Conservation (phyloP, 1,140 invertebrate species). For the Ptiloglossa arizonensis region DNA sequence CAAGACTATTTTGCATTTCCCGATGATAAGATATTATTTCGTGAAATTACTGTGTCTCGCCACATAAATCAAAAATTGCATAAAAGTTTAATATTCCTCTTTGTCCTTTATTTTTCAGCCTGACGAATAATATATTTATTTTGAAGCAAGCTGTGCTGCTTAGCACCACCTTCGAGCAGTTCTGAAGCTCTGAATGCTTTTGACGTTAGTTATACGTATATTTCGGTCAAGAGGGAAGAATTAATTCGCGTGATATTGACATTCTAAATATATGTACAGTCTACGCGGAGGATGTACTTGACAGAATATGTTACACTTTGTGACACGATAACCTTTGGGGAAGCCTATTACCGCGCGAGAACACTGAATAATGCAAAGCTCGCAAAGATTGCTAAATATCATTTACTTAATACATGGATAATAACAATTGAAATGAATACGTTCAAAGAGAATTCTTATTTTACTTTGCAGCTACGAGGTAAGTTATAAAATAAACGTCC, state of each 20-base stretch:
- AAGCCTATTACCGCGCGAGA: background rate
- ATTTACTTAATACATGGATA: slow-evolving; percentile 38
- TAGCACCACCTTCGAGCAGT: no score
- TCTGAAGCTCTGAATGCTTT: no score
- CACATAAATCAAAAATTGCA: no score
- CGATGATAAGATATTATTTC: no score
- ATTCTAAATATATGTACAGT: slow-evolving; percentile 3
- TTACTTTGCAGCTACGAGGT: background rate
- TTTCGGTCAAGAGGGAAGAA: background rate
- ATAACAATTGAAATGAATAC: slow-evolving; percentile 4
- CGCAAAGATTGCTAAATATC: slow-evolving; percentile 9
- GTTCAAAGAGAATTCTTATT: slow-evolving; percentile 12
- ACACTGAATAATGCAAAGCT: background rate
- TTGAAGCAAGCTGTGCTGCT: no score
- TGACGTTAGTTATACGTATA: background rate
- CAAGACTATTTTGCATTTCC: no score
- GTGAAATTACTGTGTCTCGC: no score
- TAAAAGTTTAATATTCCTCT: no score
- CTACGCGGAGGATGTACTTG: background rate
- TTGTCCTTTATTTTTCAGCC: no score
- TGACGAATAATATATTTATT: no score
- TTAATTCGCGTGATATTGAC: slow-evolving; percentile 21
- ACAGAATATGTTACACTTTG: background rate
- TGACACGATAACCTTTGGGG: background rate
- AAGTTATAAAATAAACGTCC: slow-evolving; percentile 3